Evolutionary conservation across 2,797 vertebrate genomes (phyloP), one percentile per base, ranked within the genome.

Genomic region (Ibycter americanus): DNA sequence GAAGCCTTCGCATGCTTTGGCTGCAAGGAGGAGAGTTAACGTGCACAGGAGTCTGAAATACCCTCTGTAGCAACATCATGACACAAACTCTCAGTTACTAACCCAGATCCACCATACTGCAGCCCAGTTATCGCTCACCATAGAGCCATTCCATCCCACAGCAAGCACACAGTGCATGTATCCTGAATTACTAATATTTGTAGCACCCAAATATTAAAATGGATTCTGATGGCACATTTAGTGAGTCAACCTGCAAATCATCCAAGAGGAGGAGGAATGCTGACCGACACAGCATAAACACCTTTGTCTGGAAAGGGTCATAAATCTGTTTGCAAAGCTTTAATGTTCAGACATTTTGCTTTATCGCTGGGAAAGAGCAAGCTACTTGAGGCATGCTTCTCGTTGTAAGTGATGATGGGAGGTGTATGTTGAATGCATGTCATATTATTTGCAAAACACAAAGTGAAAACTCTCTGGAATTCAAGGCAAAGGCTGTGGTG

Each of bases 91-190:
- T 6, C 25, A 5, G 38, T 25, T 26, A 65, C 27, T 21, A 55
- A n/a, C 31, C 62, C 44, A 38, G 47, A 42, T 8, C n/a, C 22
- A n/a, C 55, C 20, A 8, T 2, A 4, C 26, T 31, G 26, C 54
- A 23, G 70, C 9, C 4, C 5, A 22, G 27, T 15, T 40, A 19
- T 2, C 19, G 70, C 63, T 26, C 5, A 17, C 22, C 34, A 19
- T 1, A 1, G n/a, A 49, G 56, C 61, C 7, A 10, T 4, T 31
- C 44, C 22, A 17, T 12, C n/a, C 49, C 55, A 18, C 36, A 26
- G 78, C 22, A 34, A 29, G n/a, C 5, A 16, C 44, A 18, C 49
- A 2, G 12, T 1, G 10, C 2, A 11, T 3, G 21, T 2, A 1
- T 32, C 67, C 67, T 3, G 14, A 47, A 51, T 56, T 38, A 29